A percentile compares a stretch with the other conserved stretches of the same genome.
These are phyloP conservation scores for Euleptes europaea DNA, from an alignment of 2,113 vertebrate species.

Conservation along the genomic window DNA sequence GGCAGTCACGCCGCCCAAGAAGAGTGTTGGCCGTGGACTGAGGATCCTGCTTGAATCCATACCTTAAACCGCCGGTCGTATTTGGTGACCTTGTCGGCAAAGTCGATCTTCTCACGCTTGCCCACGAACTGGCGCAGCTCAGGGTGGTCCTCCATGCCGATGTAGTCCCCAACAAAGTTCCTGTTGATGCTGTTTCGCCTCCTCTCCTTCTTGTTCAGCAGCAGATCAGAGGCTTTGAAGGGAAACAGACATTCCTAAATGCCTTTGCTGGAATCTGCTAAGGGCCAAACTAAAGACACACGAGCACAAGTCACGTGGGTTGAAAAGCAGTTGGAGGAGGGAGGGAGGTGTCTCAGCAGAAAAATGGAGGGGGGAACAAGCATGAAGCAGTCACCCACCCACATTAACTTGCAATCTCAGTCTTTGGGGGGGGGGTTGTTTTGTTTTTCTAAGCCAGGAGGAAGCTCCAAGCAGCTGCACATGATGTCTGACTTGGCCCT, in stretches of 20 bases:
- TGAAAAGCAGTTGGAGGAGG: too few species aligned
- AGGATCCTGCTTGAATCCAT: neutral
- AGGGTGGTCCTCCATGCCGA: slow-evolving; percentile 94
- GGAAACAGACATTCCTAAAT: neutral
- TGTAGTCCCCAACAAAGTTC: slow-evolving; percentile 96
- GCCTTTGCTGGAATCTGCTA: too few species aligned
- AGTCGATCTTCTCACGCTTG: slow-evolving; percentile 96
- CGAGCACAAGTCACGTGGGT: too few species aligned
- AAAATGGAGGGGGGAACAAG: too few species aligned
- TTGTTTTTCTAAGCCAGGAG: too few species aligned
- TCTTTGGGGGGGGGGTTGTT: too few species aligned
- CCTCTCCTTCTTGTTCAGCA: slow-evolving; percentile 94
- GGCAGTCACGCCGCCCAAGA: neutral
- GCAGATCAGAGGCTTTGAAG: slow-evolving; percentile 87
- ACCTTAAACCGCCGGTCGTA: slow-evolving; percentile 96
- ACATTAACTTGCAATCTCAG: too few species aligned
- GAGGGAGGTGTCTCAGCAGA: too few species aligned
- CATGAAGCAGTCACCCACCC: too few species aligned
- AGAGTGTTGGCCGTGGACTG: neutral
- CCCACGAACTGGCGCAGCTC: slow-evolving; percentile 93
- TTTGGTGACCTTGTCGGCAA: slow-evolving; percentile 93
- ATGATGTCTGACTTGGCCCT: too few species aligned
- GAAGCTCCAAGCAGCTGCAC: too few species aligned
- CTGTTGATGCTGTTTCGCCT: slow-evolving; percentile 95
- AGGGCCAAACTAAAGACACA: too few species aligned